Percentiles rank a stretch among this genome's conserved stretches.
These are phyloP conservation scores for Chirona hameri DNA, from an alignment of 2,888 invertebrate species.

Conservation along the genomic window DNA sequence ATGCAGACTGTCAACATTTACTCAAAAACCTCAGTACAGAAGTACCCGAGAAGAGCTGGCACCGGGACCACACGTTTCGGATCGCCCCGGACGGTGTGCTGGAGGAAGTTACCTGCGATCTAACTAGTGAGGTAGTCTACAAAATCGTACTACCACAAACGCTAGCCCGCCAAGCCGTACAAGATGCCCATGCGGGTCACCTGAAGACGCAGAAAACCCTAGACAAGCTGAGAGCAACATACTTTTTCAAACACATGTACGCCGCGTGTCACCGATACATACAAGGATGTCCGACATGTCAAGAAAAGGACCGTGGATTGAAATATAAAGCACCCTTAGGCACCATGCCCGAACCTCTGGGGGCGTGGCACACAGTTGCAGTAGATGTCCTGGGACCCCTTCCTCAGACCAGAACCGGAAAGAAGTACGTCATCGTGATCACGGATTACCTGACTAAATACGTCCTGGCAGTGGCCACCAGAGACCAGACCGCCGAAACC, in stretches of 20 bases:
- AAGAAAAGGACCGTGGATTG: not conserved
- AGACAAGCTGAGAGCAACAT: not conserved
- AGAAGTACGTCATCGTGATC: not conserved
- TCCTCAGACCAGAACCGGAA: not conserved
- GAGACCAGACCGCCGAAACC: not conserved
- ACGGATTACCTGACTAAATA: not conserved
- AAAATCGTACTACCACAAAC: not conserved
- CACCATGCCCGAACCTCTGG: not conserved
- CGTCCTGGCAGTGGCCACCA: not conserved
- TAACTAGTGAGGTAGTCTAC: not conserved
- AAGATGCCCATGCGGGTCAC: not conserved
- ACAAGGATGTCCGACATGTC: not conserved
- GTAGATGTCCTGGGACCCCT: not conserved
- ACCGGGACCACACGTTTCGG: not conserved
- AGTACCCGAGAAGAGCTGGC: not conserved
- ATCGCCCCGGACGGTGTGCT: not conserved
- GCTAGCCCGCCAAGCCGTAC: not conserved
- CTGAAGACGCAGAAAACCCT: not conserved
- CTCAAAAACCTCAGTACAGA: not conserved
- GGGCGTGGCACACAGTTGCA: not conserved
- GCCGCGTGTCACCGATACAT: not conserved
- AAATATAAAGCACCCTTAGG: not conserved
- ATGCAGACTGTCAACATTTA: not conserved
- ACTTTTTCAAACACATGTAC: not conserved
- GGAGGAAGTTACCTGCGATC: not conserved